Evolutionary conservation across 35 echinoderm and acorn worm genomes (phyloP), one percentile per base, ranked within the genome.

Genomic region (Ophioderma brevispina): DNA sequence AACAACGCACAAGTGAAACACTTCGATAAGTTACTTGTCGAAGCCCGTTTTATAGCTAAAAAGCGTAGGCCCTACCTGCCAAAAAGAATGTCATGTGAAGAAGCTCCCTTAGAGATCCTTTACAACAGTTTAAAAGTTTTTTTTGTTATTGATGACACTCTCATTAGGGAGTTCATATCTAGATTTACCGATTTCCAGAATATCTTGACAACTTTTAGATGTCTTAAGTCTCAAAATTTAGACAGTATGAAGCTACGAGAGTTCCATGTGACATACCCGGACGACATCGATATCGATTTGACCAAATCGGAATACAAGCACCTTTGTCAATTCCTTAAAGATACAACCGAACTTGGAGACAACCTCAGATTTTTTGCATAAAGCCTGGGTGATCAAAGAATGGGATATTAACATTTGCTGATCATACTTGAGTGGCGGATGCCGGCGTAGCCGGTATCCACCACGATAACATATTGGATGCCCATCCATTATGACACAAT

Each of bases 231-330:
- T 75, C 25, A 31, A 35, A 19, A 86, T 55, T 11, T 86, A 31
- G 49, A 38, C 18, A 55, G 75, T 75, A 86, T 63, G 21, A 28
- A 87, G 77, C 4, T 35, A 37, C 39, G 76, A 31, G 38, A 87
- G 32, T 0, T 23, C 32, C 64, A 77, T 14, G 85, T 34, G 30
- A 87, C 77, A 36, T 87, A 76, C 77, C 35, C 13, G 37, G 39
- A 19, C 77, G 85, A 87, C 33, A 64, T 87, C 0, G 85, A 87
- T 49, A 25, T 77, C 38, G 85, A 76, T 75, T 76, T 87, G 64
- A 0, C 64, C 25, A 77, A 77, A 77, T 19, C 84, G 15, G 84
- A 75, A 63, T 86, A 86, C 84, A 64, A 38, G 37, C 85, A 87
- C 1, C 78, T 87, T 78, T 78, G 35, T 49, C 59, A 42, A 15